A percentile compares a stretch with the other conserved stretches of the same genome.
Conservation (phyloP, 2,888 invertebrate species). For the Thymelicus acteon region DNA sequence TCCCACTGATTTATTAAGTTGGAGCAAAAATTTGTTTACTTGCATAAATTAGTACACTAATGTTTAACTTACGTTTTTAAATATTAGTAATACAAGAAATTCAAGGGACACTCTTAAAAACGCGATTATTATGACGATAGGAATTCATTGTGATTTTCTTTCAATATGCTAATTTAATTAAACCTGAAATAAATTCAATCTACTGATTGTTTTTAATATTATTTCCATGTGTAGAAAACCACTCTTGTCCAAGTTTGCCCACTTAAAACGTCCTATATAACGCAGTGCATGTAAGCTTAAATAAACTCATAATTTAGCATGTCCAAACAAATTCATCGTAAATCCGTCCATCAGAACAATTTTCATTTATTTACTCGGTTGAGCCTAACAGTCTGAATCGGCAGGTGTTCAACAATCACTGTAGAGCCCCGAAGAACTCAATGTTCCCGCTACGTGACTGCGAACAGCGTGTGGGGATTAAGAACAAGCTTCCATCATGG, state of each 20-base stretch:
- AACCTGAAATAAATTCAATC: too few relatives aligned
- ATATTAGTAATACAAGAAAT: too few relatives aligned
- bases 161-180: too few relatives aligned
- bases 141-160: too few relatives aligned
- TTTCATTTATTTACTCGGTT: conserved; percentile 22
- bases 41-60: too few relatives aligned
- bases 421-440: conserved; percentile 48
- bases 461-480: conserved; percentile 49
- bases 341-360: conserved; percentile 18
- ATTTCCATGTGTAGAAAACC: background rate
- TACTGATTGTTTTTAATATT: too few relatives aligned
- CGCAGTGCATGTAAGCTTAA: background rate
- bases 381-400: conserved; percentile 20
- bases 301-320: conserved; percentile 12
- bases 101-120: too few relatives aligned
- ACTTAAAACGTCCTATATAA: background rate
- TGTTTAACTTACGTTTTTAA: too few relatives aligned
- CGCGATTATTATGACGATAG: too few relatives aligned
- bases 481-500: conserved; percentile 43
- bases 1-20: background rate
- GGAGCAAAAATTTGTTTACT: too few relatives aligned
- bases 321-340: conserved; percentile 10
- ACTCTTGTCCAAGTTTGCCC: background rate
- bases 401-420: conserved; percentile 31
- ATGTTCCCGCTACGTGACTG: conserved; percentile 49